Base-by-base conservation (phyloP, 1,140 invertebrate genomes). In the Camponotus pennsylvanicus region DNA sequence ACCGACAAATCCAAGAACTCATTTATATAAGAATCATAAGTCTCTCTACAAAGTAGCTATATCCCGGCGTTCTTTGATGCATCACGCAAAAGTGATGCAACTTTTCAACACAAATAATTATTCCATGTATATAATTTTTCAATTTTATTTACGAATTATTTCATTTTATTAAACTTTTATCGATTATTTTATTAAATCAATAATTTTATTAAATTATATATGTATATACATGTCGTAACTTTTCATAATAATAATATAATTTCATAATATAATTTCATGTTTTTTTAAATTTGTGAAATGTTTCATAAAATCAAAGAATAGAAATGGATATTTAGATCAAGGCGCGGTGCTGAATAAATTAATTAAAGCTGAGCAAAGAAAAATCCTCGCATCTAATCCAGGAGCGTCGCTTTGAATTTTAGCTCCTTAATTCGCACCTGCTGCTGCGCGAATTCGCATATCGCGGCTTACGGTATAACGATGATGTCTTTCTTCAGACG, bases 401-500 rank as follows among this genome's bases (percentile, higher is more conserved):
- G 69, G 42, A n/a, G 18, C 3, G 18, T 75, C 64, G 71, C 27
- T 27, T 88, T 87, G 77, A 87, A 83, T 63, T 87, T 88, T 70
- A 87, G 73, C 64, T 83, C 78, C 64, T 78, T 89, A 78, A 89
- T 75, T 79, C 67, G 52, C 73, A 89, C 45, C 82, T 88, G 80
- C 67, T 73, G 82, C 57, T 49, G 21, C 63, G 52, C 86, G 75
- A 79, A 73, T 63, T 71, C 75, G 66, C 67, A 55, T 89, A 89
- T 89, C 88, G 71, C 61, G 73, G 67, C 67, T 88, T 67, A 78
- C 71, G 32, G 9, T 45, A 45, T 34, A 64, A 45, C 40, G 9
- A 15, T n/a, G 32, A 13, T 78, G 27, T 57, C 79, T 82, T 86
- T 77, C 83, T 82, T 86, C 57, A 59, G 21, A 83, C 18, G 66